phyloP scores from a whole-genome alignment of 37 sponge, comb jelly and placozoan genomes.

The Petrosia ficiformis region DNA sequence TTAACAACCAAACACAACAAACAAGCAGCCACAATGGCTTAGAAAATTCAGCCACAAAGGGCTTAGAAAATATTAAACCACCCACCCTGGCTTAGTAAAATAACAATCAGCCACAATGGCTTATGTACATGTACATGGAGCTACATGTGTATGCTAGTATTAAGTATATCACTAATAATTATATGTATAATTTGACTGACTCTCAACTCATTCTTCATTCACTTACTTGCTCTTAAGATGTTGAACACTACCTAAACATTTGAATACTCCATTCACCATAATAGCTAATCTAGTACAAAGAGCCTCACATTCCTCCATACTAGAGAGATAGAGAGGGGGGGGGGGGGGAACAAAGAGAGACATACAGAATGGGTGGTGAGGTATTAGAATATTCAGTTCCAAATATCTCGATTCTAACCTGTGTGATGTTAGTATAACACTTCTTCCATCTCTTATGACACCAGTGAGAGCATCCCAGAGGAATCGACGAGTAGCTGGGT shows the following conservation, averaged over 20 bases:
- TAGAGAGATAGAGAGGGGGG: slow-evolving; percentile 1
- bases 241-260: slow-evolving; percentile 85
- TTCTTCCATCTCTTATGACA: slow-evolving; percentile 42
- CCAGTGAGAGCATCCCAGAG: slow-evolving; percentile 71
- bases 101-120: neutral
- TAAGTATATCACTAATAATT: no score
- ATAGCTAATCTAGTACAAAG: slow-evolving; percentile 85
- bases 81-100: no score
- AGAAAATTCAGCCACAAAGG: no score
- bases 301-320: slow-evolving; percentile 96
- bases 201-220: slow-evolving; percentile 11
- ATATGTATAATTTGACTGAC: no score
- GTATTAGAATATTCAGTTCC: neutral
- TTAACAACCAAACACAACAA: no score
- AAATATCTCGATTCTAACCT: slow-evolving; percentile 20
- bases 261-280: slow-evolving; percentile 92
- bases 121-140: neutral
- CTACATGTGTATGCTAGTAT: neutral
- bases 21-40: no score
- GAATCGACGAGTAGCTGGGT: slow-evolving; percentile 66
- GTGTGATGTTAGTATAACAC: slow-evolving; percentile 76
- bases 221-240: slow-evolving; percentile 84
- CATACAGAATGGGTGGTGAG: no score
- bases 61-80: no score
- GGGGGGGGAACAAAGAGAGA: neutral